Evolutionary conservation across 2,888 invertebrate species (phyloP).

Genomic region (Dendrolimus pini): DNA sequence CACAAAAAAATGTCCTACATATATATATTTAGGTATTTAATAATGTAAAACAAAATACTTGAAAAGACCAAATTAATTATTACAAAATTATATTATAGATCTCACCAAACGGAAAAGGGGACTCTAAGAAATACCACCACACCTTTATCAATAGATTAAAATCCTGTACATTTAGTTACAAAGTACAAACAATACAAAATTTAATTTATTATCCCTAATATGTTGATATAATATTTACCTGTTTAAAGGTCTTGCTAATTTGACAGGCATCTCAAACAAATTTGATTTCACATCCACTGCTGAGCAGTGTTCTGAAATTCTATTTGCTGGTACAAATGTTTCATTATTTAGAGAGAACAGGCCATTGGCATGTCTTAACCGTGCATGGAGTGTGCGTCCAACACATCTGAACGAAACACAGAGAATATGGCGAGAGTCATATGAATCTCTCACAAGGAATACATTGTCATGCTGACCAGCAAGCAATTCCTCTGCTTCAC

Average conservation of each 20-base stretch:
- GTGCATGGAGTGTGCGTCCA: slow-evolving; percentile 82
- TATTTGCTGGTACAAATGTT: slow-evolving; percentile 68
- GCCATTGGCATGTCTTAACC: slow-evolving; percentile 84
- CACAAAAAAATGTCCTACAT: too few species aligned
- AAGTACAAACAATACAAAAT: too few species aligned
- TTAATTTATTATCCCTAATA: too few species aligned
- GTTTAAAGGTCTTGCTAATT: slow-evolving; percentile 65
- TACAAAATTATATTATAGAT: too few species aligned
- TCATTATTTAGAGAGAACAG: slow-evolving; percentile 79
- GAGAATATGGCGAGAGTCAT: slow-evolving; percentile 81
- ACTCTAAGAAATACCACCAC: too few species aligned
- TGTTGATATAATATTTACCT: slow-evolving; percentile 33
- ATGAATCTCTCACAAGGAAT: slow-evolving; percentile 85
- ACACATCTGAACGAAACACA: slow-evolving; percentile 84
- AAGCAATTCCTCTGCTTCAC: slow-evolving; percentile 82
- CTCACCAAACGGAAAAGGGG: too few species aligned
- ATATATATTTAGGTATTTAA: too few species aligned
- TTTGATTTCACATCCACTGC: slow-evolving; percentile 66
- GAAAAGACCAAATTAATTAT: too few species aligned
- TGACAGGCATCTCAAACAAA: slow-evolving; percentile 68
- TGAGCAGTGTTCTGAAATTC: slow-evolving; percentile 69
- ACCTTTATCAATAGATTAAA: too few species aligned
- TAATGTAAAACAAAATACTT: too few species aligned
- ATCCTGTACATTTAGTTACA: too few species aligned
- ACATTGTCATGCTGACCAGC: slow-evolving; percentile 83